Percentiles rank a stretch among this genome's conserved stretches.
Evolutionary conservation across 2,113 vertebrate genomes (phyloP).

Genomic region (Leucosticte australis): DNA sequence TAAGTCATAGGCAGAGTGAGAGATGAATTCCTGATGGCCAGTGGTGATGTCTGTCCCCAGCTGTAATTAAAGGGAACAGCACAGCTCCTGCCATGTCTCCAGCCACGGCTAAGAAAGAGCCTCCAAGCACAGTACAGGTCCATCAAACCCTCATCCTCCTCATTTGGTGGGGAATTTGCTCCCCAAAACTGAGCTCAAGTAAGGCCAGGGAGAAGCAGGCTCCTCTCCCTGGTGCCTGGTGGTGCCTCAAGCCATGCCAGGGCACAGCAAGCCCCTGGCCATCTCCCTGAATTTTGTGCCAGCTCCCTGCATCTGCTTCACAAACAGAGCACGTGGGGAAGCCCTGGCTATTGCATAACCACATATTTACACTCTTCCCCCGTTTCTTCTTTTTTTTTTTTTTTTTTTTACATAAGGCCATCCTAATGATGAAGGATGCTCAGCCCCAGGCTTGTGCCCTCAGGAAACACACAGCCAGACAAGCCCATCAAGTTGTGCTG

Average conservation of each 20-base stretch:
- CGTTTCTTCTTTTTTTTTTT: not conserved
- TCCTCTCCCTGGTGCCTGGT: rapidly evolving
- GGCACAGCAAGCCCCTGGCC: not conserved
- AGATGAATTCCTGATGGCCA: not conserved
- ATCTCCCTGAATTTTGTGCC: not conserved
- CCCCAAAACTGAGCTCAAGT: not conserved
- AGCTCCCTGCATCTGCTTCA: not conserved
- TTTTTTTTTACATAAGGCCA: not conserved
- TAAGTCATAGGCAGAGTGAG: not conserved
- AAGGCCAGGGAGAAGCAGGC: not conserved
- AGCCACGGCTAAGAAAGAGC: not conserved
- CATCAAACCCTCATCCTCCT: not conserved
- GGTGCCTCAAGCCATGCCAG: rapidly evolving
- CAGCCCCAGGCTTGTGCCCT: not conserved
- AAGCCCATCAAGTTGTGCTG: not conserved
- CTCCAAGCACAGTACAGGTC: rapidly evolving
- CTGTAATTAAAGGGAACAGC: not conserved
- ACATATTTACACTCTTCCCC: not conserved
- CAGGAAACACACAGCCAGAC: not conserved
- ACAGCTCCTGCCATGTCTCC: not conserved
- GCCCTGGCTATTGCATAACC: not conserved
- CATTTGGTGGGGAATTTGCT: not conserved
- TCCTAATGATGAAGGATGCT: not conserved
- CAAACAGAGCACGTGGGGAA: not conserved
- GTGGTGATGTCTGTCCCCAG: no score